Percentiles rank a stretch among this genome's conserved stretches.
Evolutionary conservation across 1,140 invertebrate genomes (phyloP).

Genomic region (Danaus melanippus): DNA sequence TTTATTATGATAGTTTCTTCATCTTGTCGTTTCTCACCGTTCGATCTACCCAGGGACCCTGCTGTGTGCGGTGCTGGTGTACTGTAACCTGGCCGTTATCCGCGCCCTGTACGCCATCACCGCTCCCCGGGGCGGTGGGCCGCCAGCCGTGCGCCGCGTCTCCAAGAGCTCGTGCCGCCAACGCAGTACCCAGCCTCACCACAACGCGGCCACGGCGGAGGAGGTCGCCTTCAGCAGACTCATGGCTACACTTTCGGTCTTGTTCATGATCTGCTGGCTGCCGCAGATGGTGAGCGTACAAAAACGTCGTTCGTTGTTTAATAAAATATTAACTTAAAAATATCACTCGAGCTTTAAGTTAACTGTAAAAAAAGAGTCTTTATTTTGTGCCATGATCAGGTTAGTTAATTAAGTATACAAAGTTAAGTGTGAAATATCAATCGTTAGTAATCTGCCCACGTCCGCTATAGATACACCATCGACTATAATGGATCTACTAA

Average conservation of each 20-base stretch:
- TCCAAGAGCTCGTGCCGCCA: slow-evolving; percentile 70
- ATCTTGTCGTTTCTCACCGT: neutral
- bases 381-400: too few relatives aligned
- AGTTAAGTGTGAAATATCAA: neutral
- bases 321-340: too few relatives aligned
- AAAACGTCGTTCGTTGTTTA: too few relatives aligned
- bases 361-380: too few relatives aligned
- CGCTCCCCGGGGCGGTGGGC: slow-evolving; percentile 51
- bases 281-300: slow-evolving; percentile 83
- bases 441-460: neutral
- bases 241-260: slow-evolving; percentile 86
- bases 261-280: slow-evolving; percentile 88
- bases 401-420: slow-evolving; percentile 1
- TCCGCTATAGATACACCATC: slow-evolving; percentile 11
- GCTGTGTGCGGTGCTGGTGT: slow-evolving; percentile 83
- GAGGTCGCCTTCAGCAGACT: slow-evolving; percentile 87
- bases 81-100: slow-evolving; percentile 86
- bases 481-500: slow-evolving; percentile 7
- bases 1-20: slow-evolving; percentile 6
- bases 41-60: slow-evolving; percentile 74
- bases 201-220: slow-evolving; percentile 78
- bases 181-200: slow-evolving; percentile 30
- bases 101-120: slow-evolving; percentile 79
- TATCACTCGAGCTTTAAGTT: too few relatives aligned
- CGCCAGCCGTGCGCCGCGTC: slow-evolving; percentile 69